phyloP scores from a whole-genome alignment of 2,888 invertebrate species.

The Blera fallax region DNA sequence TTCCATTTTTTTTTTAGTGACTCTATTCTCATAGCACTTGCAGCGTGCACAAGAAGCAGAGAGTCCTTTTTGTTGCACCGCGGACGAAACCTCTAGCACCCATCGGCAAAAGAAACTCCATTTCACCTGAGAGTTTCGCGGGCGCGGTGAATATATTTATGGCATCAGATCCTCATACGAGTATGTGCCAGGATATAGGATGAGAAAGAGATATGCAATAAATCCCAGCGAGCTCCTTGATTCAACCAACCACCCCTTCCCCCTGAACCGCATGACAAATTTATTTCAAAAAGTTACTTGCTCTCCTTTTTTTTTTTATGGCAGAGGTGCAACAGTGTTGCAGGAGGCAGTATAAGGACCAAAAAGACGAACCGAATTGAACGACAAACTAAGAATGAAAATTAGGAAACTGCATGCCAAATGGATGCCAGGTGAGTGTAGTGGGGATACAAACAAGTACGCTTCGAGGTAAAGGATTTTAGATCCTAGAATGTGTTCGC shows the following conservation, averaged over 20 bases:
- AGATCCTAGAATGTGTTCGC: not conserved
- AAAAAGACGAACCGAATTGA: conserved; percentile 37
- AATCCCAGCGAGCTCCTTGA: conserved; percentile 25
- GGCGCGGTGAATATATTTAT: conserved; percentile 54
- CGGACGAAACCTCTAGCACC: conserved; percentile 13
- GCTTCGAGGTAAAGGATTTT: conserved; percentile 23
- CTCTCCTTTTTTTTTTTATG: conserved; percentile 3
- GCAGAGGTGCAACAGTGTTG: not conserved
- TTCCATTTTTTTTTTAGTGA: not conserved
- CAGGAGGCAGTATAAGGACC: not conserved
- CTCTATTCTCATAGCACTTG: not conserved
- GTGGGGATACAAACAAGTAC: conserved; percentile 11
- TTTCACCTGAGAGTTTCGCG: conserved; percentile 23
- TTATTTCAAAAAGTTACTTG: conserved; percentile 37
- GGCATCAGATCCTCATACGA: conserved; percentile 31
- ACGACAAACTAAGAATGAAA: conserved; percentile 62
- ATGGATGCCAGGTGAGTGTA: not conserved
- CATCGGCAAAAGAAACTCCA: conserved; percentile 8
- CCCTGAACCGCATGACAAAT: conserved; percentile 1
- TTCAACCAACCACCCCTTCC: not conserved
- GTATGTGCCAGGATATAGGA: not conserved
- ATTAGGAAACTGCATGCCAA: conserved; percentile 47
- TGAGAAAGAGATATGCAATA: conserved; percentile 41
- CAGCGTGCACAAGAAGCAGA: conserved; percentile 4
- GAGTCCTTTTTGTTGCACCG: conserved; percentile 12